Evolutionary conservation across 2,888 invertebrate genomes (phyloP), one percentile per base, ranked within the genome.

Genomic region (Sarcophaga rosellei): DNA sequence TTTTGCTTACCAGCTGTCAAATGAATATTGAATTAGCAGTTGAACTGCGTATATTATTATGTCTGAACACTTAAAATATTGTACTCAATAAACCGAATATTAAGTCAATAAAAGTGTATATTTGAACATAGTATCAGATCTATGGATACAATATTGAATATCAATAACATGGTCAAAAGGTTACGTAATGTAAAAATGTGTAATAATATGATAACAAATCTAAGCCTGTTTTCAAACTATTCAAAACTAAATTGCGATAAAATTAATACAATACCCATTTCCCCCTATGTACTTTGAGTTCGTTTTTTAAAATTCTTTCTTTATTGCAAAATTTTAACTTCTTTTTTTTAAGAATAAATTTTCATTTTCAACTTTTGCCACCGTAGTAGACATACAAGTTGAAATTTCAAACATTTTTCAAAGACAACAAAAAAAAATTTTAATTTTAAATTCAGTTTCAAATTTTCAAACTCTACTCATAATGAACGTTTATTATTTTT

Each of bases 241-340:
- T 61, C 11, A 61, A 62, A 62, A 5, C 20, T 3, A 62, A 62
- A 21, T 62, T 23, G 11, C 10, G 0, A 1, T 62, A 12, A 15
- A 12, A 21, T 47, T 69, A 73, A 73, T 63, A 53, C 79, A 82
- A 70, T 79, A 57, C 70, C 77, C 1, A 78, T 66, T 66, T 17
- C 35, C 10, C 35, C 35, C 0, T 1, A 8, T 35, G 8, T 35
- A 35, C 2, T 10, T 35, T 35, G 8, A 35, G 35, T 35, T 35
- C 2, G 35, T 35, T 35, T 35, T 8, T 35, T 35, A 10, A 35
- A 35, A 35, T 35, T 10, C 35, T 35, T 70, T 15, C 20, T 61
- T 62, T 8, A 47, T 45, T 82, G 45, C 63, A 65, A 81, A 74
- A 81, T 81, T 81, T 53, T 62, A 4, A 15, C 59, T 74, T 8